These are phyloP conservation scores for Cacoxenus indagator DNA, from an alignment of 2,888 invertebrate genomes.

Conservation along the genomic window DNA sequence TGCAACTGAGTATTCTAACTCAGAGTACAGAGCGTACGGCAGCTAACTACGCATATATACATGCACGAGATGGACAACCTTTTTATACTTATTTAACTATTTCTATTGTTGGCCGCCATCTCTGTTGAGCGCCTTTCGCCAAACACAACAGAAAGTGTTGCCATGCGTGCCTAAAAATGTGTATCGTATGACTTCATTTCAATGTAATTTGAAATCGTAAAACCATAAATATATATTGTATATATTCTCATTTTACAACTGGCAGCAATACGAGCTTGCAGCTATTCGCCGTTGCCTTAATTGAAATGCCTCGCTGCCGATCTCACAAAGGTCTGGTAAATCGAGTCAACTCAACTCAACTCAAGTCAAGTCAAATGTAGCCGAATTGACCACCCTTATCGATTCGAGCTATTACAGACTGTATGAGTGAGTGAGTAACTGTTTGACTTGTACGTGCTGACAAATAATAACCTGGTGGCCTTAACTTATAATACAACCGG, in stretches of 20 bases:
- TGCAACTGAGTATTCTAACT: too few species aligned
- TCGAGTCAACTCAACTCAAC: too few species aligned
- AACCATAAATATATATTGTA: background rate
- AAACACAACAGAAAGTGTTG: too few species aligned
- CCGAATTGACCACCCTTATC: constrained; percentile 7
- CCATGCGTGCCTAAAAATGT: background rate
- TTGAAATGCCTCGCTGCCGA: constrained; percentile 4
- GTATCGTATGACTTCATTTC: constrained; percentile 6
- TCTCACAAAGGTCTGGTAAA: too few species aligned
- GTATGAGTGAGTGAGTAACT: background rate
- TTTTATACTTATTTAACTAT: too few species aligned
- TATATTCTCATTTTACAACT: background rate
- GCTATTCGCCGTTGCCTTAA: constrained; percentile 4
- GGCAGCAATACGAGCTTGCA: background rate
- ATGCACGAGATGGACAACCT: too few species aligned
- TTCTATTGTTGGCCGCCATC: too few species aligned
- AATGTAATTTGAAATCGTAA: background rate
- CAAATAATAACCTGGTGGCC: constrained; percentile 11
- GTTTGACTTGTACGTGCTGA: background rate
- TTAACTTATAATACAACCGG: background rate
- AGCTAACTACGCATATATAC: too few species aligned
- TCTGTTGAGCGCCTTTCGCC: too few species aligned
- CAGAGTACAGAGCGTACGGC: too few species aligned
- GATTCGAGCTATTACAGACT: background rate
- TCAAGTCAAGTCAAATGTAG: constrained; percentile 31